These are phyloP conservation scores for Lithobates pipiens DNA, from an alignment of 2,797 vertebrate species.

Conservation along the genomic window DNA sequence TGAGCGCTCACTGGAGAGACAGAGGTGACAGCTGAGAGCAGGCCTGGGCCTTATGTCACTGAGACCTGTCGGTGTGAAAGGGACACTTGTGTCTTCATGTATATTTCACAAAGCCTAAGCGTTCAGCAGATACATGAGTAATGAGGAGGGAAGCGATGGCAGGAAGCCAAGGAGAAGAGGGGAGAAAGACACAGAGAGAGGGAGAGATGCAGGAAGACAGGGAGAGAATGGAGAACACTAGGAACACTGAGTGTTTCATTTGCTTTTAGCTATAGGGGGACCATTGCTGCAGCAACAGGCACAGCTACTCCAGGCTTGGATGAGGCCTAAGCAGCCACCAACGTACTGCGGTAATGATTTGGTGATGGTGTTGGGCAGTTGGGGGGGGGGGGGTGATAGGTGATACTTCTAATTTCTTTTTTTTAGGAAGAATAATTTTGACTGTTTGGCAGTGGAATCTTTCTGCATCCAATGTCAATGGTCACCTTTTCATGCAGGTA, in stretches of 20 bases:
- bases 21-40: slow-evolving; percentile 45
- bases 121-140: slow-evolving; percentile 54
- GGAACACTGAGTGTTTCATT: background rate
- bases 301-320: too few relatives aligned
- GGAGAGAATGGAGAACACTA: background rate
- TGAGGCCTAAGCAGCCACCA: too few relatives aligned
- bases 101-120: slow-evolving; percentile 39
- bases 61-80: slow-evolving; percentile 52
- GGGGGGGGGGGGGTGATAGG: too few relatives aligned
- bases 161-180: slow-evolving; percentile 11
- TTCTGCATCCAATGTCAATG: too few relatives aligned
- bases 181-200: background rate
- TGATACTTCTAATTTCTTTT: too few relatives aligned
- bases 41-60: slow-evolving; percentile 40
- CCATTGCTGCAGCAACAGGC: too few relatives aligned
- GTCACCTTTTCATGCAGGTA: too few relatives aligned
- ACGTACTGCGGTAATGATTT: too few relatives aligned
- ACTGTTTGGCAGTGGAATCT: too few relatives aligned
- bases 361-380: too few relatives aligned
- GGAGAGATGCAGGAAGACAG: background rate
- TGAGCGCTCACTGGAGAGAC: slow-evolving; percentile 16
- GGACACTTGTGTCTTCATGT: slow-evolving; percentile 49
- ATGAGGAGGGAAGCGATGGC: slow-evolving; percentile 11
- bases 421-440: too few relatives aligned
- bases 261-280: too few relatives aligned